A percentile compares a stretch with the other conserved stretches of the same genome.
Evolutionary conservation across 2,888 invertebrate genomes (phyloP).

Genomic region (Phengaris arion): DNA sequence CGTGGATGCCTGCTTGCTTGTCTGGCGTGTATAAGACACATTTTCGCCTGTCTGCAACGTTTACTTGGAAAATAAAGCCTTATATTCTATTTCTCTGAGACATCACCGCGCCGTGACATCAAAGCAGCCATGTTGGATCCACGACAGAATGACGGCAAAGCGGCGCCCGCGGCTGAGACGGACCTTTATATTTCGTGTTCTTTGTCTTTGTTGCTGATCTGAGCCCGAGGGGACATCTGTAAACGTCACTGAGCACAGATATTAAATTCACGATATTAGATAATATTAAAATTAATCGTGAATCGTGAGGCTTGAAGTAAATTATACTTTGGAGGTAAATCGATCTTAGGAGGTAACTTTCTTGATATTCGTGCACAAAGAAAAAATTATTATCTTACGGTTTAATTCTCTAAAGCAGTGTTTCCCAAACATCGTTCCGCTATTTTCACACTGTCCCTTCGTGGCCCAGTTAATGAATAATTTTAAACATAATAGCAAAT

Average conservation of each 20-base stretch:
- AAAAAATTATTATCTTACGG: neutral
- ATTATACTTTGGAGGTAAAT: neutral
- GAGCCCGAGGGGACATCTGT: neutral
- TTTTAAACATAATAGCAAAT: too few species aligned
- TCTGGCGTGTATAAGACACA: too few species aligned
- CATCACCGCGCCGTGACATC: neutral
- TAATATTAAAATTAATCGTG: neutral
- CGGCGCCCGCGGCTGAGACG: constrained; percentile 3
- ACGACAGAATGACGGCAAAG: constrained; percentile 5
- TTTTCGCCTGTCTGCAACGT: too few species aligned
- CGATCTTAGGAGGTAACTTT: neutral
- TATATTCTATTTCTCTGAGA: neutral
- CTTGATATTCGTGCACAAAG: neutral
- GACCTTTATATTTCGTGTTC: constrained; percentile 20
- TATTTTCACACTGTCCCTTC: too few species aligned
- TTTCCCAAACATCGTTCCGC: too few species aligned
- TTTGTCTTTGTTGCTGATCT: constrained; percentile 18
- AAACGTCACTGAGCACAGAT: constrained; percentile 1
- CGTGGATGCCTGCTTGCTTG: too few species aligned
- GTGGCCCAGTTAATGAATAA: too few species aligned
- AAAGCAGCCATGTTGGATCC: constrained; percentile 10
- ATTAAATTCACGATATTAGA: neutral
- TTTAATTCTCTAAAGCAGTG: neutral
- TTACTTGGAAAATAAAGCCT: too few species aligned
- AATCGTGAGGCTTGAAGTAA: neutral